Base-by-base conservation (phyloP, 2,888 invertebrate species). In the Hylaea fasciaria region DNA sequence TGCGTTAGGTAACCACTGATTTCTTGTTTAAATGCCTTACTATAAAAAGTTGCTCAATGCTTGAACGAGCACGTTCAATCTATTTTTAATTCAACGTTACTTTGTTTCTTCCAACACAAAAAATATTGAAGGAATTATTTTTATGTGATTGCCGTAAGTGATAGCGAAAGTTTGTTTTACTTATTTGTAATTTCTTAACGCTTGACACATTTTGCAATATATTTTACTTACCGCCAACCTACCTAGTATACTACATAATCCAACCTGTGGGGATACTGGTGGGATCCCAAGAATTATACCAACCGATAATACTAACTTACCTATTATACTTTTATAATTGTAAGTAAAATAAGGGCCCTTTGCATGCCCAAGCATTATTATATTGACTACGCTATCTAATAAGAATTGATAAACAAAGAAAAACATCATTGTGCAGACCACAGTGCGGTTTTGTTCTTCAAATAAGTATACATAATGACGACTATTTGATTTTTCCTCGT, bases 41-140 rank as follows among this genome's bases (percentile, higher is more conserved):
- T 14, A 39, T n/a, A 48, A 43, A 48, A 62, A 58, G 46, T 71
- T 62, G 29, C 57, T 61, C 39, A 65, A 66, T 60, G 58, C 56
- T 62, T 61, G 49, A 66, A 57, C 32, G 58, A 62, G 57, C 69
- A 70, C 68, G 64, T 66, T 69, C 56, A 49, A 41, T 62, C 55
- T 62, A 64, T 71, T 69, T 64, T 51, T 58, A 61, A 11, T 17
- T 28, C 29, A 32, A 44, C 49, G n/a, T 49, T 12, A n/a, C 22
- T 41, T 17, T 39, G 22, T 59, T 49, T 9, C 3, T 37, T 37
- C 37, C n/a, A 10, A n/a, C 12, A n/a, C 12, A 37, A 37, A 37
- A 37, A n/a, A n/a, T 12, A 37, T 37, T 37, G 1, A 10, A 37
- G 10, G 37, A n/a, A 37, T 12, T 11, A 43, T 17, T 17, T 16